Conservation (phyloP, 2,113 vertebrate genomes). For the Pluvianellus socialis region DNA sequence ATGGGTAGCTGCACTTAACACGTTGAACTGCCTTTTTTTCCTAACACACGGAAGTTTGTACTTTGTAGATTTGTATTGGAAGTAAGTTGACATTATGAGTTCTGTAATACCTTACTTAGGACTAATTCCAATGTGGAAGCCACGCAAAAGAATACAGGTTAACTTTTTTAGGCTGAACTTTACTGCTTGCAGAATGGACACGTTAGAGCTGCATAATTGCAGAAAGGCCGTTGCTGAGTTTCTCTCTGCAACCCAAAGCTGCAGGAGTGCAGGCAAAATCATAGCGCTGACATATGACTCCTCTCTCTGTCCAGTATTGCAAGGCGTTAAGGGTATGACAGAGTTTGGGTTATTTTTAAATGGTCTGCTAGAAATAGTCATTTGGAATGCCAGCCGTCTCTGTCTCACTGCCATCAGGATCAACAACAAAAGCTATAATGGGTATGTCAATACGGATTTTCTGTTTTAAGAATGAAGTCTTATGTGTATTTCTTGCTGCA, state of each 20-base stretch:
- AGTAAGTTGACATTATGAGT: background rate
- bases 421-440: background rate
- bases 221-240: background rate
- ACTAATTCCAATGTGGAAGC: background rate
- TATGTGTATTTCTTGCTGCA: background rate
- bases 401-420: background rate
- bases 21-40: rapidly evolving
- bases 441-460: background rate
- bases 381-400: background rate
- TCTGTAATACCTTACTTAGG: background rate
- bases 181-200: background rate
- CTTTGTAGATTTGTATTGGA: background rate
- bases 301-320: background rate
- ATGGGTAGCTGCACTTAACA: background rate
- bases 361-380: background rate
- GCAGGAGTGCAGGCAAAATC: background rate
- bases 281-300: background rate
- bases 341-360: conserved; percentile 57
- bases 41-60: background rate
- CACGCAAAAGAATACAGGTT: background rate
- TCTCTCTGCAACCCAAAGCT: background rate
- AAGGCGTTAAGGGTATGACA: background rate
- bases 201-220: background rate
- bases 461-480: background rate
- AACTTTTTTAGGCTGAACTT: background rate